Conservation (phyloP, 53 echinoderm and acorn worm genomes). For the Apostichopus leukothele region DNA sequence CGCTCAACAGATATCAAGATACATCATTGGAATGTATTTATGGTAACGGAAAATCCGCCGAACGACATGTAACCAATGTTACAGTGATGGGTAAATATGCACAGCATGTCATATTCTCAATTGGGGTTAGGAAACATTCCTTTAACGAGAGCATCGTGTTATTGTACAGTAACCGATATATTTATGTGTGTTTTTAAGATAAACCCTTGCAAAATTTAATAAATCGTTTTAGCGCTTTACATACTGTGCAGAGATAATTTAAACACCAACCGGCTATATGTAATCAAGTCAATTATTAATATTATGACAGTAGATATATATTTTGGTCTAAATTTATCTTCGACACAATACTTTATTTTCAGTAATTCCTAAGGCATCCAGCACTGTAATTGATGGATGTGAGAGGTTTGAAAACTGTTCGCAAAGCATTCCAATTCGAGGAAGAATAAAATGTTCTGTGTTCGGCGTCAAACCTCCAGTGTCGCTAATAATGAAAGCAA, state of each 20-base stretch:
- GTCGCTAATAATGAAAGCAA: background rate
- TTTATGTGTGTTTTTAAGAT: too few relatives aligned
- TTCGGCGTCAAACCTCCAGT: background rate
- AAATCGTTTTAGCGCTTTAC: too few relatives aligned
- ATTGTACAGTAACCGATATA: too few relatives aligned
- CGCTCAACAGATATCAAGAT: background rate
- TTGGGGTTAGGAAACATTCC: too few relatives aligned
- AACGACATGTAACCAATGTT: background rate
- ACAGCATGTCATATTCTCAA: too few relatives aligned
- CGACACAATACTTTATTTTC: background rate
- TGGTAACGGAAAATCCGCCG: background rate
- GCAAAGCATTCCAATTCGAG: background rate
- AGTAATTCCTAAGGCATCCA: background rate
- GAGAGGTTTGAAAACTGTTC: background rate
- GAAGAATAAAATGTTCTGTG: background rate
- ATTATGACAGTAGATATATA: background rate
- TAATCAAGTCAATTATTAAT: too few relatives aligned
- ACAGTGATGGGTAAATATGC: constrained; percentile 4
- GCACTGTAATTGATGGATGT: background rate
- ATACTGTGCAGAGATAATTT: too few relatives aligned
- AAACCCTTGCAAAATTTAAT: too few relatives aligned
- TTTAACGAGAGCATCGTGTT: too few relatives aligned
- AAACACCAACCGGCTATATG: too few relatives aligned
- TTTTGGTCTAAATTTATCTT: background rate
- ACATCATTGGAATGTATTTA: background rate